Percentiles rank a stretch among this genome's conserved stretches.
phyloP scores from a whole-genome alignment of 2,113 vertebrate genomes.

The Varanus komodoensis region DNA sequence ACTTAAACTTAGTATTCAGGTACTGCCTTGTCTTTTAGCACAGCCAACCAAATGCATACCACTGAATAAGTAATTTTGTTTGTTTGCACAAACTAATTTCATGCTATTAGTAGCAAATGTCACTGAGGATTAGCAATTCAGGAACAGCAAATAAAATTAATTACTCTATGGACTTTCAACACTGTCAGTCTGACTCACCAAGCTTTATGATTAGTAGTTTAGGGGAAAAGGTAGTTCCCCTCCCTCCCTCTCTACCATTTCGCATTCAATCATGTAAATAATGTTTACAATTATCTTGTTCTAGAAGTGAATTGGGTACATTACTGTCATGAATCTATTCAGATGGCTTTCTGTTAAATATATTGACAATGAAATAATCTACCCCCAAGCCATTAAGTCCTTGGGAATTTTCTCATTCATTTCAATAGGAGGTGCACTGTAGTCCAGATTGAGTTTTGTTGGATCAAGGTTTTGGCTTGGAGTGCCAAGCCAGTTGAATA shows the following conservation, averaged over 20 bases:
- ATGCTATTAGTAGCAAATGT: constrained; percentile 43
- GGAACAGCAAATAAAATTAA: constrained; percentile 37
- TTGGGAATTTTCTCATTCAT: not conserved
- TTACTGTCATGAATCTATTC: not conserved
- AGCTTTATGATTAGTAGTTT: constrained; percentile 33
- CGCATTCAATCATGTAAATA: constrained; percentile 23
- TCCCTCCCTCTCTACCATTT: constrained; percentile 45
- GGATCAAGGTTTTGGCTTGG: not conserved
- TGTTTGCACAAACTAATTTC: constrained; percentile 38
- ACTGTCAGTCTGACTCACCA: constrained; percentile 46
- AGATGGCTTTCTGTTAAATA: not conserved
- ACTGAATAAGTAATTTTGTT: constrained; percentile 46
- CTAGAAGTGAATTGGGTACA: not conserved
- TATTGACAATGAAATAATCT: not conserved
- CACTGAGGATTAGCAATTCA: constrained; percentile 45
- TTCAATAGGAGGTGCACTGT: not conserved
- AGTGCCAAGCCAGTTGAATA: not conserved
- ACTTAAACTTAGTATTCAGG: constrained; percentile 22
- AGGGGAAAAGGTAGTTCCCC: not conserved
- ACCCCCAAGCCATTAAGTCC: not conserved
- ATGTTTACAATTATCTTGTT: not conserved
- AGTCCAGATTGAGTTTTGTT: too few species aligned
- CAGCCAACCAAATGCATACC: constrained; percentile 21
- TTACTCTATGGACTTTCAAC: constrained; percentile 53
- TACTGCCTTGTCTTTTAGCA: constrained; percentile 10